Conservation (phyloP, 2,113 vertebrate genomes). For the Monarcha castaneiventris region DNA sequence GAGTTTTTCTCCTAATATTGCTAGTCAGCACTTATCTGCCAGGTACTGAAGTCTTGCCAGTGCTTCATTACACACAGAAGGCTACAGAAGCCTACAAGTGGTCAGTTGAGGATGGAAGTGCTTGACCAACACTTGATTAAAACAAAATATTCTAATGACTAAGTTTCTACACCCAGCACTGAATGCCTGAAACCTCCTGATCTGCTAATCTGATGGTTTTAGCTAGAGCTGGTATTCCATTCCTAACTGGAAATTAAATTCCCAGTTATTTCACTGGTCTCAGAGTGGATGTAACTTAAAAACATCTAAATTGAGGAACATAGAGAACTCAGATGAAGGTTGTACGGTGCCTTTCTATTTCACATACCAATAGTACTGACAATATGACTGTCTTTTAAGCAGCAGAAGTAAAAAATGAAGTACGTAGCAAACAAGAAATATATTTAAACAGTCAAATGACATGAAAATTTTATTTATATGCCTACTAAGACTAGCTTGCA, state of each 20-base stretch:
- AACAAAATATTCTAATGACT: background rate
- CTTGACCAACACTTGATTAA: background rate
- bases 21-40: background rate
- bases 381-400: background rate
- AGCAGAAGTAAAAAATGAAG: background rate
- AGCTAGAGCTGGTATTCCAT: background rate
- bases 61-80: background rate
- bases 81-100: background rate
- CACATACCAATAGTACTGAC: background rate
- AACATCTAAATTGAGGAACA: background rate
- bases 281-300: background rate
- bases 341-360: background rate
- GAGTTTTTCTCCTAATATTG: background rate
- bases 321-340: background rate
- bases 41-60: background rate
- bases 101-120: background rate
- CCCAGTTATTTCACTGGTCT: background rate
- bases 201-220: background rate
- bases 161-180: background rate
- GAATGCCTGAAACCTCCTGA: background rate
- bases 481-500: background rate
- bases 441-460: background rate
- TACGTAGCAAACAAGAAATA: background rate
- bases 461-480: background rate
- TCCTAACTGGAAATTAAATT: background rate